Conservation (phyloP, 2,113 vertebrate species). For the Podilymbus podiceps region DNA sequence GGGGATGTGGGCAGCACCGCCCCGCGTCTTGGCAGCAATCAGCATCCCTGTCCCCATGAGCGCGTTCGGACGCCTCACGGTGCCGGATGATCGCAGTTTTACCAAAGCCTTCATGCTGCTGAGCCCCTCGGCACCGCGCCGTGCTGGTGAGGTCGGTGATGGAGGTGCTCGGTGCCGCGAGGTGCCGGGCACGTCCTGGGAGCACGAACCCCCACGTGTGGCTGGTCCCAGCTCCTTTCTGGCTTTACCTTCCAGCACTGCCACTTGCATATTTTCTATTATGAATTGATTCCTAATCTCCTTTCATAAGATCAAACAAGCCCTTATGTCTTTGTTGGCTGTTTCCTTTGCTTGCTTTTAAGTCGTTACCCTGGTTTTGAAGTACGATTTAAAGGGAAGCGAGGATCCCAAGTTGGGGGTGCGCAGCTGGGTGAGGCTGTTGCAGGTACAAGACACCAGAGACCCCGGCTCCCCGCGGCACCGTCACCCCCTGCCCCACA, state of each 20-base stretch:
- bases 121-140: background rate
- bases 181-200: background rate
- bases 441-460: background rate
- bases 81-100: fast-evolving
- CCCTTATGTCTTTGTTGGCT: conserved; percentile 9
- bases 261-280: background rate
- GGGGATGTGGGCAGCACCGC: fast-evolving
- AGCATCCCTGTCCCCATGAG: background rate
- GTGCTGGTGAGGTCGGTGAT: background rate
- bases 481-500: background rate
- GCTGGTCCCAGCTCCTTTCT: background rate
- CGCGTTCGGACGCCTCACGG: background rate
- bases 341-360: background rate
- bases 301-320: conserved; percentile 65
- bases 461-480: fast-evolving
- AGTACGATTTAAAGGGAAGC: background rate
- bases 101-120: background rate
- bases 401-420: background rate
- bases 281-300: conserved; percentile 50
- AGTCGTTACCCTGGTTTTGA: conserved; percentile 3
- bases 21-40: background rate
- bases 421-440: background rate
- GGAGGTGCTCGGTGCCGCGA: background rate
- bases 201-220: fast-evolving
- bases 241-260: background rate